phyloP scores from a whole-genome alignment of 2,797 vertebrate genomes.

The Chrosomus eos region DNA sequence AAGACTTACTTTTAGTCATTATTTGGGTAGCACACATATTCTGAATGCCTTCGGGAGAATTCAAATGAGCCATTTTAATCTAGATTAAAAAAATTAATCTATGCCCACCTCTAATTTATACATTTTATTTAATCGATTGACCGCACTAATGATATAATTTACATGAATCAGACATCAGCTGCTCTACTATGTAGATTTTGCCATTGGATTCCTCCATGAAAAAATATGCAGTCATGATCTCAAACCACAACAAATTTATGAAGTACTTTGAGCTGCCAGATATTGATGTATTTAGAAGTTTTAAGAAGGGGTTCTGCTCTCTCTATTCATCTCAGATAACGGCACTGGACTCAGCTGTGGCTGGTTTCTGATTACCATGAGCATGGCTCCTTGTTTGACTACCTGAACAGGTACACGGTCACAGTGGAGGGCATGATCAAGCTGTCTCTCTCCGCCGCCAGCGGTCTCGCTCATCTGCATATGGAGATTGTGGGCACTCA shows the following conservation, averaged over 20 bases:
- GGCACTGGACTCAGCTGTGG: constrained; percentile 91
- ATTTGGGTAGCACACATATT: no score
- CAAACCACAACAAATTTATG: neutral
- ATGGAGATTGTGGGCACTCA: constrained; percentile 91
- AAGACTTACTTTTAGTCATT: no score
- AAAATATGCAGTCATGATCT: neutral
- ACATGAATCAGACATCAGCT: neutral
- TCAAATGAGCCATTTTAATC: no score
- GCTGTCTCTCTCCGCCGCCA: constrained; percentile 85
- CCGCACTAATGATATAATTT: neutral
- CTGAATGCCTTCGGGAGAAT: no score
- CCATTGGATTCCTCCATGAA: neutral
- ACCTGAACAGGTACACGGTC: constrained; percentile 88
- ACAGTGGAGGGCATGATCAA: constrained; percentile 90
- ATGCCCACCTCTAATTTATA: no score
- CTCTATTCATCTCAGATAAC: constrained; percentile 75
- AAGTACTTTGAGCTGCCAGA: neutral
- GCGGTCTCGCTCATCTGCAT: constrained; percentile 87
- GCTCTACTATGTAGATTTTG: neutral
- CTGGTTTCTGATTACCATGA: constrained; percentile 89
- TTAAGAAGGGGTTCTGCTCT: neutral
- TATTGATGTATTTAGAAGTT: neutral
- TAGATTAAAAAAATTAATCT: no score
- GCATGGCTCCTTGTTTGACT: constrained; percentile 88
- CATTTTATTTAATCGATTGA: no score